Percentiles rank a stretch among this genome's conserved stretches.
Evolutionary conservation across 2,888 invertebrate species (phyloP).

Genomic region (Schizaphis graminum): DNA sequence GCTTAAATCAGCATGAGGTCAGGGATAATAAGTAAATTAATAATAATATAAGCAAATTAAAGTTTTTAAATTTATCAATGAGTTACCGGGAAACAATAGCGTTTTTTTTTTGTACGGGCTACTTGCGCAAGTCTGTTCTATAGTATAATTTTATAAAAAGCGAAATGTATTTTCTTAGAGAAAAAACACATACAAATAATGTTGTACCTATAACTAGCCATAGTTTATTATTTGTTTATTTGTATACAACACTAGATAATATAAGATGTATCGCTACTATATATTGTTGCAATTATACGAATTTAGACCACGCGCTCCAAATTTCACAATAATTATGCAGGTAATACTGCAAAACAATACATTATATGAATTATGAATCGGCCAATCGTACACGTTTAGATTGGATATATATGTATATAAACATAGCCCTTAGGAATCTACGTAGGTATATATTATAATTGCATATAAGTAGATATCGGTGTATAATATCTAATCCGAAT

Average conservation of each 20-base stretch:
- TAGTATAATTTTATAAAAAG: background rate
- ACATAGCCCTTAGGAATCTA: background rate
- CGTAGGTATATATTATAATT: background rate
- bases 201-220: background rate
- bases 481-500: background rate
- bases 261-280: background rate
- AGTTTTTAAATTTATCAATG: background rate
- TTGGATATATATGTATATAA: background rate
- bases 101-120: background rate
- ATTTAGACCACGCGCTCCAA: background rate
- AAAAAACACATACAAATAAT: background rate
- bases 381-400: background rate
- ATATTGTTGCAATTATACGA: background rate
- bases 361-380: background rate
- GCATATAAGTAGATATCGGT: background rate
- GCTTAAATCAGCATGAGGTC: background rate
- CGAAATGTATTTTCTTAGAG: background rate
- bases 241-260: background rate
- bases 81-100: background rate
- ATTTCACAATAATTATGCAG: background rate
- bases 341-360: background rate
- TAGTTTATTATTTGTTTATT: background rate
- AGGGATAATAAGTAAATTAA: conserved; percentile 15
- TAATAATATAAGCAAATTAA: background rate
- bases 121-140: background rate